Conservation (phyloP, 1,140 invertebrate species). For the Orius laevigatus region DNA sequence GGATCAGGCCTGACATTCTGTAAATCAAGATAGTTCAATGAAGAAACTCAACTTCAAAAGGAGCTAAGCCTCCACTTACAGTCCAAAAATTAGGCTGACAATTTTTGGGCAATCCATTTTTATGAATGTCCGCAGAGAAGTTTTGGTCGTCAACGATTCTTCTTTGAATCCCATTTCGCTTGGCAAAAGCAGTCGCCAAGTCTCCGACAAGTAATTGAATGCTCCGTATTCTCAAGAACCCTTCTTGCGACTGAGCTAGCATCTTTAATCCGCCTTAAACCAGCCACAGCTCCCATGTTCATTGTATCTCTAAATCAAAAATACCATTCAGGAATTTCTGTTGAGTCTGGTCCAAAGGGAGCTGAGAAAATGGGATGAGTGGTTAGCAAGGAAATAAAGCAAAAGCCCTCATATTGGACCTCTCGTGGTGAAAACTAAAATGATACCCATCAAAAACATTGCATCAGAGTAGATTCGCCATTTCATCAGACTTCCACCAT, state of each 20-base stretch:
- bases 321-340: no score
- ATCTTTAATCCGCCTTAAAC: constrained; percentile 67
- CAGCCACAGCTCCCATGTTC: constrained; percentile 83
- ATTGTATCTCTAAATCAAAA: constrained; percentile 37
- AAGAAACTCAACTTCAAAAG: neutral
- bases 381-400: no score
- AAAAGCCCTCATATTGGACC: no score
- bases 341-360: no score
- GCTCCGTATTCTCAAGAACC: constrained; percentile 80
- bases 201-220: constrained; percentile 83
- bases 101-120: constrained; percentile 58
- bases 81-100: constrained; percentile 98
- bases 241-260: constrained; percentile 79
- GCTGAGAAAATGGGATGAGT: no score
- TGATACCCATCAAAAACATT: constrained; percentile 93
- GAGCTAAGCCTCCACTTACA: constrained; percentile 31
- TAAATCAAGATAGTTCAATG: constrained; percentile 1
- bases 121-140: constrained; percentile 51
- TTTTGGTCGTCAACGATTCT: constrained; percentile 44
- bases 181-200: constrained; percentile 76
- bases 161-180: constrained; percentile 67
- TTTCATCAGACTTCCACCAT: constrained; percentile 89
- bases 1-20: constrained; percentile 83
- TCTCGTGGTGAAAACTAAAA: no score
- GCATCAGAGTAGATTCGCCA: constrained; percentile 96